Evolutionary conservation across 2,113 vertebrate genomes (phyloP).

Genomic region (Myrmophylax atrothorax): DNA sequence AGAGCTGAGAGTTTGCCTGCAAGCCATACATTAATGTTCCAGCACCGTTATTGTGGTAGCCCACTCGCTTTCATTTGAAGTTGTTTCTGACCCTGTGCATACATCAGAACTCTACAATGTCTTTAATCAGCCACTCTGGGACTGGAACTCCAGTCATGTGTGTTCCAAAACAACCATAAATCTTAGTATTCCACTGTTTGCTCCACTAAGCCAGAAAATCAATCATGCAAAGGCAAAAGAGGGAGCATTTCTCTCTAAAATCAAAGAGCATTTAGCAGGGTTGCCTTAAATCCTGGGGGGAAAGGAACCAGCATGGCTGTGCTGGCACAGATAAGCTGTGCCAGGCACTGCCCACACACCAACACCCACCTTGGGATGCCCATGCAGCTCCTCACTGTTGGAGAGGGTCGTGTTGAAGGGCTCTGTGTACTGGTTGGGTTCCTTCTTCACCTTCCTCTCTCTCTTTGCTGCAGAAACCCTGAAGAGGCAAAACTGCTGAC

Average conservation of each 20-base stretch:
- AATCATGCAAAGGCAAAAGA: background rate
- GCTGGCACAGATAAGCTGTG: background rate
- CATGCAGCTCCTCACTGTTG: conserved; percentile 82
- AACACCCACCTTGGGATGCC: conserved; percentile 79
- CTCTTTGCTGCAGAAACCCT: conserved; percentile 77
- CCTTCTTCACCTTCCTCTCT: conserved; percentile 82
- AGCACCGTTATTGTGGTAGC: background rate
- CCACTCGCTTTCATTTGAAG: background rate
- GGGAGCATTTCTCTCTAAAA: background rate
- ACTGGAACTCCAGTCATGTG: background rate
- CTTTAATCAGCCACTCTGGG: background rate
- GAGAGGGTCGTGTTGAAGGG: conserved; percentile 81
- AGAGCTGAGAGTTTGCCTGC: background rate
- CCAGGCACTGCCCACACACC: background rate
- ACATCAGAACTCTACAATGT: background rate
- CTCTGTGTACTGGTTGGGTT: conserved; percentile 79
- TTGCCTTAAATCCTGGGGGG: background rate
- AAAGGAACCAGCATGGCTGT: background rate
- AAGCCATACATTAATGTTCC: background rate
- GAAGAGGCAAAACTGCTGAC: conserved; percentile 80
- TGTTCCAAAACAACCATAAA: background rate
- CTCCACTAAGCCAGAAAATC: background rate
- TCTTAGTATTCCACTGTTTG: background rate
- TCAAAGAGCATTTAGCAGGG: background rate
- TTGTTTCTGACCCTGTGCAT: background rate